These are phyloP conservation scores for Ophraella communa DNA, from an alignment of 2,888 invertebrate species.

Conservation along the genomic window DNA sequence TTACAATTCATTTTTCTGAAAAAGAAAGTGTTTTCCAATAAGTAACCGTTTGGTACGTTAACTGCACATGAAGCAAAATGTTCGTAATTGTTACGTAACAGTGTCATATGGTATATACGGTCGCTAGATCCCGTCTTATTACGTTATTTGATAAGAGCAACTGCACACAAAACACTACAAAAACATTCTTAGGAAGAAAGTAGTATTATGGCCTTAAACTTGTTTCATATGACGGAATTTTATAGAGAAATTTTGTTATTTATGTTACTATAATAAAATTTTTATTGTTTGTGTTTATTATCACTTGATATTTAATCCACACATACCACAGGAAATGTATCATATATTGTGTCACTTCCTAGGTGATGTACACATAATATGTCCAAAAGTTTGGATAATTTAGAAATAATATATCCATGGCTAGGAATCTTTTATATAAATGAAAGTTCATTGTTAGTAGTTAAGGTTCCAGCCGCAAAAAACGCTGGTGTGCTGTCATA, in stretches of 20 bases:
- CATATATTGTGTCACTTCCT: no score
- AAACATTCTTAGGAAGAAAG: slow-evolving; percentile 37
- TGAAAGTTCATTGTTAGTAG: no score
- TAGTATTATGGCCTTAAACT: slow-evolving; percentile 46
- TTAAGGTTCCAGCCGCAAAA: no score
- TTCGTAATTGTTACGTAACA: slow-evolving; percentile 9
- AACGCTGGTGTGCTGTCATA: no score
- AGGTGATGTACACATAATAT: no score
- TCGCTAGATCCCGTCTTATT: slow-evolving; percentile 14
- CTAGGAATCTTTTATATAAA: no score
- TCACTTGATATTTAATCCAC: neutral
- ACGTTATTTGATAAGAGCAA: slow-evolving; percentile 30
- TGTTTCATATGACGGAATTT: slow-evolving; percentile 33
- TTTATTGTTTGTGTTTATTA: neutral
- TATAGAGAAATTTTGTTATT: neutral
- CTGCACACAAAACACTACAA: slow-evolving; percentile 22
- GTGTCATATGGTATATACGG: slow-evolving; percentile 24
- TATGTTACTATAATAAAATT: neutral
- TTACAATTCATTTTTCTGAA: neutral
- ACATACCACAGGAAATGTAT: neutral
- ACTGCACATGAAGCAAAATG: neutral
- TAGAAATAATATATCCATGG: no score
- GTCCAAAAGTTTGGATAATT: no score
- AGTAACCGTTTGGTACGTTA: neutral
- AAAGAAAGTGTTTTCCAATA: slow-evolving; percentile 12